Percentiles rank a stretch among this genome's conserved stretches.
phyloP scores from a whole-genome alignment of 1,140 invertebrate genomes.

The Halotydeus destructor region DNA sequence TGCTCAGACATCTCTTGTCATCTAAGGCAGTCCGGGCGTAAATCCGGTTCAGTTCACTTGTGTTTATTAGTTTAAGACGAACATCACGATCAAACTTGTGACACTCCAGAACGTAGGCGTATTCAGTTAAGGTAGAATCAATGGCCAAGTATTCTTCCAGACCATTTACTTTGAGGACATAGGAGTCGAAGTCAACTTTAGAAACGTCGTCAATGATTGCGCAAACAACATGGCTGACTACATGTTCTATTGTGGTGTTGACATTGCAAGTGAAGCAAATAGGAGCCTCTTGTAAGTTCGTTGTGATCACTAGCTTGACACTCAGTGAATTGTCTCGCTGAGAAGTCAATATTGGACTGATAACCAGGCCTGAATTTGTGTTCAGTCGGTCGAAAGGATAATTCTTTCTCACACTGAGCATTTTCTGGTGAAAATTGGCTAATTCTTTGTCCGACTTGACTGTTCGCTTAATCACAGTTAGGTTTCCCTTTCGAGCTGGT shows the following conservation, averaged over 20 bases:
- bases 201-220: conserved; percentile 17
- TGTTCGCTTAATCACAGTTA: too few species aligned
- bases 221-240: conserved; percentile 63
- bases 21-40: conserved; percentile 40
- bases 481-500: too few species aligned
- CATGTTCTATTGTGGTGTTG: conserved; percentile 58
- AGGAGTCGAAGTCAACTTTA: conserved; percentile 19
- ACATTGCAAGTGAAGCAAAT: conserved; percentile 71
- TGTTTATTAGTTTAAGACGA: conserved; percentile 41
- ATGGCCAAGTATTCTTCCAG: conserved; percentile 49
- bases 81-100: conserved; percentile 82
- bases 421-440: not conserved
- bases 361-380: conserved; percentile 33
- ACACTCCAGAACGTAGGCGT: conserved; percentile 81
- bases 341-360: conserved; percentile 56
- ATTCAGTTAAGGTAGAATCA: conserved; percentile 50
- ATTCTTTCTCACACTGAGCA: not conserved
- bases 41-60: conserved; percentile 32
- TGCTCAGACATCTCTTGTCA: conserved; percentile 13
- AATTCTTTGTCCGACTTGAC: not conserved
- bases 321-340: conserved; percentile 50
- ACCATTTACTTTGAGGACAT: conserved; percentile 43
- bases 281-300: conserved; percentile 35
- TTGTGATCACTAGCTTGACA: conserved; percentile 61
- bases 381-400: not conserved